A percentile compares a stretch with the other conserved stretches of the same genome.
Conservation (phyloP, 2,113 vertebrate genomes). For the Podiceps cristatus region DNA sequence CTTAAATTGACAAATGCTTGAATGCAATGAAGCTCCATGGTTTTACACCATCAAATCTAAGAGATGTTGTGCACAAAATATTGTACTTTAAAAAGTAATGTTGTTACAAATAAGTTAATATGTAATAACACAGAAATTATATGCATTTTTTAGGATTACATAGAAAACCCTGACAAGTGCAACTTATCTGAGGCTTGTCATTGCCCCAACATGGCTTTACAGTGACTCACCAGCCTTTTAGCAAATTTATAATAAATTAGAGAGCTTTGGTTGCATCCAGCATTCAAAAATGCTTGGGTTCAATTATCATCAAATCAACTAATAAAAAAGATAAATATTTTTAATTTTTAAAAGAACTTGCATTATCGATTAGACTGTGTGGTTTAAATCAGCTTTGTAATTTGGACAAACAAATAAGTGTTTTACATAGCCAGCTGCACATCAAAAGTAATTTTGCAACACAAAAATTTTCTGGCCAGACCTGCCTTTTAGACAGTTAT, state of each 20-base stretch:
- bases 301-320: constrained; percentile 24
- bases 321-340: neutral
- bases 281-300: neutral
- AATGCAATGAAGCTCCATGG: neutral
- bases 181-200: neutral
- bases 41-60: neutral
- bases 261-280: neutral
- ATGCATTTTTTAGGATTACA: neutral
- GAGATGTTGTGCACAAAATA: neutral
- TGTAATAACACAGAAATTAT: neutral
- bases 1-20: neutral
- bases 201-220: neutral
- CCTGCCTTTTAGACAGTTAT: constrained; percentile 71
- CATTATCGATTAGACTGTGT: constrained; percentile 20
- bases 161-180: neutral
- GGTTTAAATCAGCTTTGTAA: constrained; percentile 46
- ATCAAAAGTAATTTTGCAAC: constrained; percentile 71
- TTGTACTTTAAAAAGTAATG: neutral
- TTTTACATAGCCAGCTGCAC: constrained; percentile 63
- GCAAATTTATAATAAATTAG: neutral
- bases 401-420: constrained; percentile 49
- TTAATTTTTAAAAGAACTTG: neutral
- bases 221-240: neutral
- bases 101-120: neutral
- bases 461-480: constrained; percentile 65